Evolutionary conservation across 2,797 vertebrate species (phyloP).

Genomic region (Peromyscus aztecus): DNA sequence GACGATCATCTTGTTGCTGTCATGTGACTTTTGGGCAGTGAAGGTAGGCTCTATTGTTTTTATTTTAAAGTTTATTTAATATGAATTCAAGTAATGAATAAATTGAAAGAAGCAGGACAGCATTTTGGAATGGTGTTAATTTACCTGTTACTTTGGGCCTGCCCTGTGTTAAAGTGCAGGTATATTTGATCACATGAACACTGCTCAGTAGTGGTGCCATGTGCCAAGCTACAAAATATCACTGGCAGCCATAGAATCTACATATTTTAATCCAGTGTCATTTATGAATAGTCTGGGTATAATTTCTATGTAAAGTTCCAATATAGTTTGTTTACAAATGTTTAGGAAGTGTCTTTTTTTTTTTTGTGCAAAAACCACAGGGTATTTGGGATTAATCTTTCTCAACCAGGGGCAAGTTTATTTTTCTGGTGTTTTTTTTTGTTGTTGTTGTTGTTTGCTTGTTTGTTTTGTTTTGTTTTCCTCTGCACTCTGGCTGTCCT

Average conservation of each 20-base stretch:
- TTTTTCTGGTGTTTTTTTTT: too few relatives aligned
- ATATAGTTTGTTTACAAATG: background rate
- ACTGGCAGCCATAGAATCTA: background rate
- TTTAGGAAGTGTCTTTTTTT: background rate
- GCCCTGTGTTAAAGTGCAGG: background rate
- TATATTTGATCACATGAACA: background rate
- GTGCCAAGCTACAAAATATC: background rate
- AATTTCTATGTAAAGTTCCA: conserved; percentile 3
- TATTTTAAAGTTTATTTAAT: conserved; percentile 64
- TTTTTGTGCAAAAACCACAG: background rate
- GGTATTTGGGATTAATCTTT: background rate
- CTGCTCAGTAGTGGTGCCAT: background rate
- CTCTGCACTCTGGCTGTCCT: background rate
- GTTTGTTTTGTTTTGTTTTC: background rate
- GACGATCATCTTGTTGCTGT: conserved; percentile 96
- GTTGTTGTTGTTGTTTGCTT: too few relatives aligned
- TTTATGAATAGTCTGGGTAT: background rate
- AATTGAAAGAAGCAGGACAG: background rate
- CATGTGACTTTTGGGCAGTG: conserved; percentile 98
- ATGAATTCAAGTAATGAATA: conserved; percentile 7
- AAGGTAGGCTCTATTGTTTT: conserved; percentile 90
- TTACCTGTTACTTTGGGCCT: background rate
- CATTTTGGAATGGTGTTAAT: background rate
- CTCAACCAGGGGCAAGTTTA: background rate
- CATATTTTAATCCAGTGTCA: background rate